phyloP scores from a whole-genome alignment of 2,888 invertebrate genomes.

The Byasa hedistus region DNA sequence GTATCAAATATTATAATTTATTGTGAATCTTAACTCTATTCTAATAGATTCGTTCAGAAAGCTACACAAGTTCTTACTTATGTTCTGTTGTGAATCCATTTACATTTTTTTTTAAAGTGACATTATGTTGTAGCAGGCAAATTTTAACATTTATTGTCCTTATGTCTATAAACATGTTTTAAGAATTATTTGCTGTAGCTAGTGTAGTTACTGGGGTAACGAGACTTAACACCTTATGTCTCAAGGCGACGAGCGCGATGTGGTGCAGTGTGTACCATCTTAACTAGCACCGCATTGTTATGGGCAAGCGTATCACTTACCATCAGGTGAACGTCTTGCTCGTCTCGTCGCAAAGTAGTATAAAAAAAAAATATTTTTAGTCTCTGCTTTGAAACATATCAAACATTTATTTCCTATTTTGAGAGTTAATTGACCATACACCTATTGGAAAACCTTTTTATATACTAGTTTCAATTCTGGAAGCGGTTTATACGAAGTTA shows the following conservation, averaged over 20 bases:
- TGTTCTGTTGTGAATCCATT: slow-evolving; percentile 14
- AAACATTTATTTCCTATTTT: slow-evolving; percentile 15
- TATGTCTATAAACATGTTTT: slow-evolving; percentile 17
- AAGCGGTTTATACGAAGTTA: no score
- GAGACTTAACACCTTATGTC: no score
- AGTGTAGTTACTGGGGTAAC: no score
- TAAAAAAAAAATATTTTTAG: no score
- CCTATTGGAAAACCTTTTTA: slow-evolving; percentile 12
- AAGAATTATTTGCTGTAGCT: no score
- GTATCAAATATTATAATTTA: no score
- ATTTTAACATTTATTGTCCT: slow-evolving; percentile 26
- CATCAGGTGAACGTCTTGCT: no score
- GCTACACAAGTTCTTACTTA: slow-evolving; percentile 22
- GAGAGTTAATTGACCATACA: slow-evolving; percentile 24
- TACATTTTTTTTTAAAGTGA: not conserved
- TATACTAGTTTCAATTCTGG: slow-evolving; percentile 3
- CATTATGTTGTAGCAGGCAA: slow-evolving; percentile 1
- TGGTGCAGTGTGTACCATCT: no score
- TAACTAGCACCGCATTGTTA: no score
- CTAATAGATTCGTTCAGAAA: slow-evolving; percentile 18
- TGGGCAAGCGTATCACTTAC: no score
- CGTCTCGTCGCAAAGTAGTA: no score
- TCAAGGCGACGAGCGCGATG: no score
- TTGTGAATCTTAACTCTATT: slow-evolving; percentile 22
- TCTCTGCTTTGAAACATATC: slow-evolving; percentile 10